Conservation (phyloP, 2,113 vertebrate genomes). For the Pithys albifrons region DNA sequence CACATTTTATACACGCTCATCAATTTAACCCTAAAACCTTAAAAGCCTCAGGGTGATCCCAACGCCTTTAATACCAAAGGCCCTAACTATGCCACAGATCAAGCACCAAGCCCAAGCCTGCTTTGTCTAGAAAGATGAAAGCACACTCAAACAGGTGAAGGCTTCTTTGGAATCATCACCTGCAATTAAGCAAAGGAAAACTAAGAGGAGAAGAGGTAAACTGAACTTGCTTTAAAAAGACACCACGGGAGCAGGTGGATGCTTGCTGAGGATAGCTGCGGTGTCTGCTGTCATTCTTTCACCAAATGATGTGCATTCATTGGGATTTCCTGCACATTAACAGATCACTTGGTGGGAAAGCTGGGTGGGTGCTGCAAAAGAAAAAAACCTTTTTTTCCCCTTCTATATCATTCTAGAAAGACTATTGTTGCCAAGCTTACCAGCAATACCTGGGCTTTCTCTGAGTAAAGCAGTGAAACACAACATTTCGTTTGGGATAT, state of each 20-base stretch:
- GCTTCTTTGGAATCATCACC: conserved; percentile 80
- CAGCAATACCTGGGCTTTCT: background rate
- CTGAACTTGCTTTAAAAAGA: conserved; percentile 71
- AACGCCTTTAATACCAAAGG: conserved; percentile 76
- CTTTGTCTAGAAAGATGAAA: conserved; percentile 82
- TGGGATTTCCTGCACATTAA: conserved; percentile 46
- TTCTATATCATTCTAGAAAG: background rate
- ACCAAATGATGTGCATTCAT: conserved; percentile 32
- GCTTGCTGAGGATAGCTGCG: conserved; percentile 55
- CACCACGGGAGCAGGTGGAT: conserved; percentile 73
- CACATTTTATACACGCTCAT: conserved; percentile 77
- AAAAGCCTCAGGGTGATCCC: conserved; percentile 77
- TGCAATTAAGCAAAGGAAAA: conserved; percentile 79
- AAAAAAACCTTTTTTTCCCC: background rate
- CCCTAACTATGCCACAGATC: conserved; percentile 73
- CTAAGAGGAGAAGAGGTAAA: conserved; percentile 72
- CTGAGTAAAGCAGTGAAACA: background rate
- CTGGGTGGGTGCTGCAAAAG: background rate
- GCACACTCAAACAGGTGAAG: conserved; percentile 75
- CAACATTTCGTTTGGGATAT: background rate
- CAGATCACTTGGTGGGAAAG: conserved; percentile 45
- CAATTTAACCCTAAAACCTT: conserved; percentile 76
- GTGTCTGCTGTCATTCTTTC: conserved; percentile 67
- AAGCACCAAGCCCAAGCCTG: conserved; percentile 78
- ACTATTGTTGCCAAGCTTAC: background rate